phyloP scores from a whole-genome alignment of 1,140 invertebrate species.

The Zaprionus kolodkinae region DNA sequence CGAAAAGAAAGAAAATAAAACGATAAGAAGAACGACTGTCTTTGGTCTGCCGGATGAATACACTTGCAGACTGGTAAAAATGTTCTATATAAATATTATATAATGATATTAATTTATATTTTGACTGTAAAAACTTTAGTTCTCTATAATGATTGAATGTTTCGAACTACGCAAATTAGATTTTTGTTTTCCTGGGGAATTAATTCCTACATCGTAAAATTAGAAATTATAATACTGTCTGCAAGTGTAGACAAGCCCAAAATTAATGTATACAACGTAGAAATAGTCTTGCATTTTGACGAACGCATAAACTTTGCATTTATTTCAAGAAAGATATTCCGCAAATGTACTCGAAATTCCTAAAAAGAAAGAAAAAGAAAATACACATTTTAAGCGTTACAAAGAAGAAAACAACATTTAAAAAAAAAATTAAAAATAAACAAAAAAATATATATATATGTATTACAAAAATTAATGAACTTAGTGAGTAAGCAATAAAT shows the following conservation, averaged over 20 bases:
- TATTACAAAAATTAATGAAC: conserved; percentile 47
- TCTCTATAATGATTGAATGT: too few relatives aligned
- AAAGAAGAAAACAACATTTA: conserved; percentile 31
- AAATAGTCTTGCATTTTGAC: conserved; percentile 35
- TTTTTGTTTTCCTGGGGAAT: neutral
- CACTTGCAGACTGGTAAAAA: neutral
- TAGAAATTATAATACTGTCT: neutral
- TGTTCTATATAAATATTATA: neutral
- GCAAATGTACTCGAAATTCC: conserved; percentile 77
- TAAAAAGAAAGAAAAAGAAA: conserved; percentile 46
- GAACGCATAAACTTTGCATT: conserved; percentile 30
- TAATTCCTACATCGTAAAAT: conserved; percentile 21
- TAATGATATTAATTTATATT: neutral
- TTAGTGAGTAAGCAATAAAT: conserved; percentile 36
- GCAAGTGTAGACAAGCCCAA: conserved; percentile 2
- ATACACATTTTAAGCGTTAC: conserved; percentile 57
- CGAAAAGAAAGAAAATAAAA: conserved; percentile 21
- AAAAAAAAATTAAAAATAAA: conserved; percentile 47
- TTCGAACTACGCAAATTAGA: neutral
- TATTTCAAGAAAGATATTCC: conserved; percentile 59
- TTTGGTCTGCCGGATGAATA: neutral
- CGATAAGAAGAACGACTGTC: neutral
- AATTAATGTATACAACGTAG: conserved; percentile 30
- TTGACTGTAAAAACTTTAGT: too few relatives aligned
- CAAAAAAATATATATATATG: conserved; percentile 56